Evolutionary conservation across 2,113 vertebrate species (phyloP).

Genomic region (Onychostoma macrolepis): DNA sequence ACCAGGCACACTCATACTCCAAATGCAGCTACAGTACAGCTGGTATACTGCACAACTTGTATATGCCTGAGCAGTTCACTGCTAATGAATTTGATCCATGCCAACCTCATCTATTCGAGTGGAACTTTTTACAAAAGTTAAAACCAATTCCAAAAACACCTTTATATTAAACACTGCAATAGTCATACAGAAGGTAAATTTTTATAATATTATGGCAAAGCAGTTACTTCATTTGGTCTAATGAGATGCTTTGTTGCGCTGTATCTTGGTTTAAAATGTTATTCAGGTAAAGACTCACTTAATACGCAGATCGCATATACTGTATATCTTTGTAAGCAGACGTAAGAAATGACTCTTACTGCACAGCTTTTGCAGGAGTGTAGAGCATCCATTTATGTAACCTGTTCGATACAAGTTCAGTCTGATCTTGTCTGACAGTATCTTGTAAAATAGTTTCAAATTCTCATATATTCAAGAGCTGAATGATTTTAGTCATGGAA

Average conservation of each 20-base stretch:
- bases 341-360: not conserved
- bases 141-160: not conserved
- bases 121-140: not conserved
- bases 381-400: not conserved
- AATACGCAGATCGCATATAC: not conserved
- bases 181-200: not conserved
- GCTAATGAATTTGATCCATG: conserved; percentile 22
- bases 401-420: not conserved
- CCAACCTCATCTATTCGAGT: conserved; percentile 55
- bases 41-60: not conserved
- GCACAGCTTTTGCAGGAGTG: not conserved
- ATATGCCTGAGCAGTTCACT: not conserved
- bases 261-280: not conserved
- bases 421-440: not conserved
- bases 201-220: not conserved
- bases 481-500: not conserved
- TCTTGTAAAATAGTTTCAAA: not conserved
- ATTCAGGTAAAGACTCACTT: conserved; percentile 17
- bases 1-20: not conserved
- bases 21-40: conserved; percentile 13
- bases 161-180: not conserved
- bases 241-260: not conserved
- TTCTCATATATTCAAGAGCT: not conserved
- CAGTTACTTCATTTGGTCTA: not conserved
- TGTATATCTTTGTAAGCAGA: conserved; percentile 14